Evolutionary conservation across 1,140 invertebrate species (phyloP).

Genomic region (Drosophila virilis): DNA sequence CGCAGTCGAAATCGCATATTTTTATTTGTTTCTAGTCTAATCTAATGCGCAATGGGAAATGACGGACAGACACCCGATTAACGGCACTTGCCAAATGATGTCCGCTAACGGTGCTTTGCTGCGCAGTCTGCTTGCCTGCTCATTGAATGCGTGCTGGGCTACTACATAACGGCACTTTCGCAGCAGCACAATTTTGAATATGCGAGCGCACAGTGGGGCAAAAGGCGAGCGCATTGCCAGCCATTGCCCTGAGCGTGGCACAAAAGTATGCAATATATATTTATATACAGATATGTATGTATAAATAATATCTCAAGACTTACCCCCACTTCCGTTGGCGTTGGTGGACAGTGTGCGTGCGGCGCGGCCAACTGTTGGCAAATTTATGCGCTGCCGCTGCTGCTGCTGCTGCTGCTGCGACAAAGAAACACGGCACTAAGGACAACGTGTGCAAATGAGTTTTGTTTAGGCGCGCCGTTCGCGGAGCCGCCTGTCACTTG

Average conservation of each 20-base stretch:
- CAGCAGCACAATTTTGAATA: constrained; percentile 17
- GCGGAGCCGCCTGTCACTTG: constrained; percentile 46
- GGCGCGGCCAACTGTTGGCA: constrained; percentile 63
- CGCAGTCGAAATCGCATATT: constrained; percentile 12
- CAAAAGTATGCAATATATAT: constrained; percentile 15
- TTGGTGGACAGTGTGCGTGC: constrained; percentile 13
- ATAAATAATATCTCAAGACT: constrained; percentile 7
- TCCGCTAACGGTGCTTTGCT: constrained; percentile 1
- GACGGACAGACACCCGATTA: neutral
- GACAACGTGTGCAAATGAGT: constrained; percentile 57
- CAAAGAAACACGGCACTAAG: constrained; percentile 45
- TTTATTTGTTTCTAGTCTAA: neutral
- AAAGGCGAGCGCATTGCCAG: neutral
- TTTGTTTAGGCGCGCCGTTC: constrained; percentile 54
- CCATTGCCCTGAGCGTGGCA: neutral
- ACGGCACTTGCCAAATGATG: neutral
- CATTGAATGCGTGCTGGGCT: constrained; percentile 14
- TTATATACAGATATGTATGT: constrained; percentile 8
- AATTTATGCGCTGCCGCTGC: constrained; percentile 44
- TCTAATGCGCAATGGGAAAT: neutral
- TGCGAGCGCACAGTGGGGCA: constrained; percentile 22
- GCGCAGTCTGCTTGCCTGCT: neutral
- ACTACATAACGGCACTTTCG: constrained; percentile 16
- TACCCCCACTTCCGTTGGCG: constrained; percentile 7
- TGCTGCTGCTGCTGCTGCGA: constrained; percentile 29